These are phyloP conservation scores for Phortica magna DNA, from an alignment of 2,888 invertebrate genomes.

Conservation along the genomic window DNA sequence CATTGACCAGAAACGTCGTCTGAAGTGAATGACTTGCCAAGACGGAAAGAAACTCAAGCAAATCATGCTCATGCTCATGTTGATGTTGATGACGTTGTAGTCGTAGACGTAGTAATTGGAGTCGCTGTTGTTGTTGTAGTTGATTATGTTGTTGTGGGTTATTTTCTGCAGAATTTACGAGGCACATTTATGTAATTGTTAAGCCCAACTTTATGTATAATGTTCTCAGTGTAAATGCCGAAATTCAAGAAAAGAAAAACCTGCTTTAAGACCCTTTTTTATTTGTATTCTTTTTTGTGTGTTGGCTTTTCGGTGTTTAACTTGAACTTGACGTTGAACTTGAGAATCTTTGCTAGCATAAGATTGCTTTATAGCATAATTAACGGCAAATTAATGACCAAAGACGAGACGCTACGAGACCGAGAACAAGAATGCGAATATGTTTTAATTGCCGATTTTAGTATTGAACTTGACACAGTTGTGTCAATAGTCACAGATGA, in stretches of 20 bases:
- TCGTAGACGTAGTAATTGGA: not conserved
- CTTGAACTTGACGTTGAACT: conserved; percentile 21
- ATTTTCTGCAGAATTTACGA: not conserved
- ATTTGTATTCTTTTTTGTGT: not conserved
- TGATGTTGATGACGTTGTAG: not conserved
- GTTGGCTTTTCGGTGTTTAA: not conserved
- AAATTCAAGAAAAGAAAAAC: conserved; percentile 1
- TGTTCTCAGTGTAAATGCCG: not conserved
- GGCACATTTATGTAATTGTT: not conserved
- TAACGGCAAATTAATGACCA: conserved; percentile 8
- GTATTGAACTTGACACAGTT: conserved; percentile 30
- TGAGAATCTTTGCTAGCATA: not conserved
- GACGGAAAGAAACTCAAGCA: not conserved
- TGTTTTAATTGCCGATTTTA: conserved; percentile 9
- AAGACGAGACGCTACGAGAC: not conserved
- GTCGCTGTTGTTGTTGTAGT: not conserved
- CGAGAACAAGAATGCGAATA: conserved; percentile 28
- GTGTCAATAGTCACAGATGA: not conserved
- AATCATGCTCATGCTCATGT: not conserved
- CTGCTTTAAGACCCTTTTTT: conserved; percentile 26
- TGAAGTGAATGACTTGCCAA: conserved; percentile 11
- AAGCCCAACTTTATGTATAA: not conserved
- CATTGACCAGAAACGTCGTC: not conserved
- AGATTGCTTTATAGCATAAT: conserved; percentile 1
- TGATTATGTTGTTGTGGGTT: not conserved